Conservation (phyloP, 2,888 invertebrate genomes). For the Ochropleura leucogaster region DNA sequence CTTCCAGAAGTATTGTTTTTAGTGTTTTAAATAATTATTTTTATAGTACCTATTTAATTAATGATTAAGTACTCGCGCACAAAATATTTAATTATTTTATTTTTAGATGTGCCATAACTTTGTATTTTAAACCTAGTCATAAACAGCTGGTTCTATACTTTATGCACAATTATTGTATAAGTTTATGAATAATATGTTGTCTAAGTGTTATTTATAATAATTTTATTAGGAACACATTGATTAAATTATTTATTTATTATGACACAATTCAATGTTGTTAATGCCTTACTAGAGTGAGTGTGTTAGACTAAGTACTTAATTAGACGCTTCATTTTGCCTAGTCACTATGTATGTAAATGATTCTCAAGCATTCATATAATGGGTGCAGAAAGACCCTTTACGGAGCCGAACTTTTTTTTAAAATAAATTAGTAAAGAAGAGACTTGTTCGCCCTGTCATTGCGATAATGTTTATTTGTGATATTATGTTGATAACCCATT, state of each 20-base stretch:
- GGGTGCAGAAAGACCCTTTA: no score
- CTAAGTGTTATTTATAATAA: constrained; percentile 65
- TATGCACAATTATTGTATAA: constrained; percentile 62
- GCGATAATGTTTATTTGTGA: no score
- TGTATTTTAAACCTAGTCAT: constrained; percentile 65
- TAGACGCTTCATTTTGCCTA: constrained; percentile 74
- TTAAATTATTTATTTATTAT: constrained; percentile 62
- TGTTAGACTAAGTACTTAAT: constrained; percentile 73
- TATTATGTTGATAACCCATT: no score
- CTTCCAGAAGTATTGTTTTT: constrained; percentile 66
- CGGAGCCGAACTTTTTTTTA: no score
- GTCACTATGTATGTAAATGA: constrained; percentile 71
- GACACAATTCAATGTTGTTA: constrained; percentile 70
- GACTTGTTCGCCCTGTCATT: no score
- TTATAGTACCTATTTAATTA: constrained; percentile 50
- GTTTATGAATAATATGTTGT: constrained; percentile 50
- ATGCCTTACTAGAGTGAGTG: constrained; percentile 82
- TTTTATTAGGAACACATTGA: constrained; percentile 56
- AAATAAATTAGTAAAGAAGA: no score
- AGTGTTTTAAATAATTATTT: constrained; percentile 59
- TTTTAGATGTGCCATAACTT: constrained; percentile 63
- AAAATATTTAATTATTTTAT: constrained; percentile 49
- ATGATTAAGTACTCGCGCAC: constrained; percentile 59
- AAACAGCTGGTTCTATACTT: constrained; percentile 58
- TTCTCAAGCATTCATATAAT: constrained; percentile 48